Evolutionary conservation across 2,888 invertebrate genomes (phyloP), one percentile per base, ranked within the genome.

Genomic region (Germaria angustata): DNA sequence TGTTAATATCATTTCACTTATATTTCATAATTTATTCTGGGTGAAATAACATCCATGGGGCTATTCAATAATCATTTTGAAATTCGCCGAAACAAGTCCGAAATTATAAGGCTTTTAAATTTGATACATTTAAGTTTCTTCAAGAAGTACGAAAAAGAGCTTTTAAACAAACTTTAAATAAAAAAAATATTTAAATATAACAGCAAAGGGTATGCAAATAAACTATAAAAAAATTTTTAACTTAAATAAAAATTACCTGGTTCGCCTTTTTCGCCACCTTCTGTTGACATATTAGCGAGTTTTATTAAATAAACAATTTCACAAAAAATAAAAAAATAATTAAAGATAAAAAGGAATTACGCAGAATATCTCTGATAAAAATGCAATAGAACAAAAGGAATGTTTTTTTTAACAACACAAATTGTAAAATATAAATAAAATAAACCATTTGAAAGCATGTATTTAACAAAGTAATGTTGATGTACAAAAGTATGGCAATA

Each of bases 251-350:
- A 79, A 85, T 86, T 86, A 86, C 86, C 86, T 86, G 85, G 84
- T 78, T 86, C 86, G 84, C 86, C 85, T 80, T 86, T 86, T 84
- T 86, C 86, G 84, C 86, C 86, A 83, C 86, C 85, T 84, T 86
- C 86, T 86, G 85, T 79, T 69, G 81, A 79, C 65, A 76, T 76
- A 81, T 76, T 82, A 79, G 68, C 61, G 81, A 80, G 75, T 79
- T 83, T 83, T 76, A 80, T 76, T 80, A 80, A 75, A 76, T 81
- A 81, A 77, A 81, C 71, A 81, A 80, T 80, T 80, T 80, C 80
- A 80, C 80, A 80, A 80, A 80, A 78, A 79, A 63, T 65, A 41
- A 65, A 76, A 61, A 76, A 76, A 80, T 71, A 80, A 80, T 71
- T 71, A 76, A 76, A 80, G 79, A 77, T 76, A 78, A 75, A 78